These are phyloP conservation scores for Synergus itoensis DNA, from an alignment of 2,888 invertebrate genomes.

Conservation along the genomic window DNA sequence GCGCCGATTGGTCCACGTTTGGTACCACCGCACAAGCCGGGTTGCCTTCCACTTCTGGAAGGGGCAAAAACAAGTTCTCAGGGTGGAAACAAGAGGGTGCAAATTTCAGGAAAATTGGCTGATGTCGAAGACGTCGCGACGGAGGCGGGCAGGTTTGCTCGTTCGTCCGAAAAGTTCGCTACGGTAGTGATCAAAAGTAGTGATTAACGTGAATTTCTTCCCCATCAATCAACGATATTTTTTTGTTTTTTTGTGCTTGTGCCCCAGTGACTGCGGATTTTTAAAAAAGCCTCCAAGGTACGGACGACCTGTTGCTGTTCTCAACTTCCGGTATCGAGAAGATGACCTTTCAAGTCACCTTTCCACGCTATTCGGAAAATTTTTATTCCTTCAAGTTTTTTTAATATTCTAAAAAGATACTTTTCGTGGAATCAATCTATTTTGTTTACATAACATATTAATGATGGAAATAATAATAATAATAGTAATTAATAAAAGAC, in stretches of 20 bases:
- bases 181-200: constrained; percentile 8
- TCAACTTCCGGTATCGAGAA: neutral
- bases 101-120: constrained; percentile 8
- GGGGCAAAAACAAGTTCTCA: neutral
- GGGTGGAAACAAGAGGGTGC: constrained; percentile 18
- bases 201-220: constrained; percentile 12
- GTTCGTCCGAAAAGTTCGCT: constrained; percentile 17
- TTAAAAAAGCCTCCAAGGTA: constrained; percentile 25
- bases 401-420: too few species aligned
- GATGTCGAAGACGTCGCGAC: constrained; percentile 41
- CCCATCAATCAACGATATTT: neutral
- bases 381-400: neutral
- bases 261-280: constrained; percentile 6
- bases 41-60: neutral
- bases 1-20: constrained; percentile 42
- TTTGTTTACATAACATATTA: too few species aligned
- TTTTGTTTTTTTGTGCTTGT: constrained; percentile 21
- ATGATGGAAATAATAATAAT: too few species aligned
- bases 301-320: constrained; percentile 10
- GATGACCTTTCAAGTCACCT: neutral
- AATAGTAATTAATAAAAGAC: too few species aligned
- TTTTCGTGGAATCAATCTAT: too few species aligned
- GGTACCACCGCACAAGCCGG: neutral
- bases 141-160: constrained; percentile 42
- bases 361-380: neutral